Evolutionary conservation across 2,113 vertebrate species (phyloP), one percentile per base, ranked within the genome.

Genomic region (Burhinus bistriatus): DNA sequence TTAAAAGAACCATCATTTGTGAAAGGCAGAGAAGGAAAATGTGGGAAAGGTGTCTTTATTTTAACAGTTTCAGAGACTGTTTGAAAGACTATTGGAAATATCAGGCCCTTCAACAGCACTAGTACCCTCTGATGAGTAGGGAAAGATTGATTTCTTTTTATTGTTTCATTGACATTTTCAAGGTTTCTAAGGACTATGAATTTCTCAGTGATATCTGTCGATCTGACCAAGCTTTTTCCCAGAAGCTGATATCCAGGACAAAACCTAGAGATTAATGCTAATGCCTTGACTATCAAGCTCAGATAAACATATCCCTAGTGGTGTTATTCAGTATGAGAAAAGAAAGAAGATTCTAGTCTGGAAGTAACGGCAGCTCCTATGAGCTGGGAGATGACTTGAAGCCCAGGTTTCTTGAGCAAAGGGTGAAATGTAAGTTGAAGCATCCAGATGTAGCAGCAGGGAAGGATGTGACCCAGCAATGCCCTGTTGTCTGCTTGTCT

Each of bases 1-100:
- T 94, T 82, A 95, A 91, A 84, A 94, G 94, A 97, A 93, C 51
- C 77, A 94, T 92, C 45, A 86, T n/a, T 55, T 65, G 51, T 78
- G 89, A 96, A 97, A 91, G 30, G 58, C 83, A 93, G 65, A 92
- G 72, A 79, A 68, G 23, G 73, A 93, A 89, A 94, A 86, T 65
- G 58, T 72, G 76, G 70, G 79, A 66, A 90, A 94, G 44, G 71
- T 93, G 51, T 92, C 76, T 96, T 96, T 92, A 75, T 91, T 95
- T 97, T 75, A 83, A 82, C 61, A 78, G 58, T 85, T 97, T 59
- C 44, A 85, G 44, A 57, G 42, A 32, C 9, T 79, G 16, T 79
- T 83, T 72, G 57, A 85, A 89, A 87, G 45, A 15, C 44, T 69
- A 26, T 34, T 91, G 61, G 47, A 93, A 83, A 75, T 87, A 82